Evolutionary conservation across 2,888 invertebrate species (phyloP), one percentile per base, ranked within the genome.

Genomic region (Drosophila paranaensis): DNA sequence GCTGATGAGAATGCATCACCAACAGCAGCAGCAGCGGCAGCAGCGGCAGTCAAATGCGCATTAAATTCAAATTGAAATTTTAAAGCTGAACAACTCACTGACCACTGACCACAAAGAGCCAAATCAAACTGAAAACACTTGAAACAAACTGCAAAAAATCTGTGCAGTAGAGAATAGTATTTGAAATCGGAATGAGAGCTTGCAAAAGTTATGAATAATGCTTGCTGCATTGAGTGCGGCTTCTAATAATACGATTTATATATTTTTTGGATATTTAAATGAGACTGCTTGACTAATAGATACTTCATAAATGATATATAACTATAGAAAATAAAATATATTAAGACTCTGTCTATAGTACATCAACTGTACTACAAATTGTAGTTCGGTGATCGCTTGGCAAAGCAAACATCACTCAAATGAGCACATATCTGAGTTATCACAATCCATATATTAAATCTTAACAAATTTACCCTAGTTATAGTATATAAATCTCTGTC

Each of bases 31-130:
- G 42, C 75, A 58, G 33, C 53, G 37, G 27, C 20, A 39, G 16
- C 27, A 55, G 27, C 66, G 39, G 46, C 71, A 51, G 57, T 45
- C 67, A 67, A 71, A 70, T 63, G 60, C 48, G 60, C 67, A 72
- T 67, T 74, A 56, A 65, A 79, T 76, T 72, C 6, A 66, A 27
- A 40, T 54, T 35, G 30, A 55, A 55, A 74, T 79, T 77, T 70
- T 60, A 69, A 55, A 63, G 30, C 20, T 20, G 20, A 20, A 20
- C 20, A 20, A 1, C 20, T 20, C 20, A 1, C 20, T 20, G 20
- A 20, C 20, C 20, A 1, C 20, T 20, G 20, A 20, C 20, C 20
- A 20, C 20, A 20, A 20, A 20, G 20, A 20, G 20, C 20, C 20
- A 20, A 20, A 20, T 20, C 20, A 20, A 20, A 20, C 20, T 20